Conservation (phyloP, 92 coral and sea anemone genomes). For the Plumapathes pennacea region DNA sequence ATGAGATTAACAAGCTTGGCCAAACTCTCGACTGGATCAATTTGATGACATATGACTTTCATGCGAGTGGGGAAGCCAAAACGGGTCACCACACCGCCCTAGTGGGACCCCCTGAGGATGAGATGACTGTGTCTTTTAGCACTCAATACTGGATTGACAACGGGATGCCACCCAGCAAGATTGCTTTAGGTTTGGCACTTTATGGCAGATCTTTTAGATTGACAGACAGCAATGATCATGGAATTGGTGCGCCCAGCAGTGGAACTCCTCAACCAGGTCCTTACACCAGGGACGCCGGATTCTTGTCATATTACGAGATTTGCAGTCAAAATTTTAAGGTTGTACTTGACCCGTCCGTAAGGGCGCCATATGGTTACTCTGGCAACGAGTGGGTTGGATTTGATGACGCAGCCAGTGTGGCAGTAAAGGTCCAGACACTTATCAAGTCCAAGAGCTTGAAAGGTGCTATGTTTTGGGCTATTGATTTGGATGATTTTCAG, state of each 20-base stretch:
- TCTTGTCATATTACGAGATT: conserved; percentile 70
- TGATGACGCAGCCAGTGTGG: conserved; percentile 64
- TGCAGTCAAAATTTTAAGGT: conserved; percentile 55
- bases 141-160: conserved; percentile 77
- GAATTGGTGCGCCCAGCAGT: conserved; percentile 64
- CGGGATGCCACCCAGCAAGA: conserved; percentile 67
- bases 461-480: conserved; percentile 86
- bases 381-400: conserved; percentile 76
- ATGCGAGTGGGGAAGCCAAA: conserved; percentile 65
- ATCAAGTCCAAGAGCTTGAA: conserved; percentile 55
- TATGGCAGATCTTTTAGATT: conserved; percentile 76
- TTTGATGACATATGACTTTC: conserved; percentile 90
- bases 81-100: conserved; percentile 91
- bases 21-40: conserved; percentile 81
- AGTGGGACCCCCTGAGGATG: conserved; percentile 59
- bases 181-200: conserved; percentile 73
- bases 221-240: conserved; percentile 22
- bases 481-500: conserved; percentile 74
- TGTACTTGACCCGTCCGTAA: conserved; percentile 35
- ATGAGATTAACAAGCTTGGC: conserved; percentile 69
- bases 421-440: conserved; percentile 53
- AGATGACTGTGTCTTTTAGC: conserved; percentile 59
- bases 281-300: conserved; percentile 68
- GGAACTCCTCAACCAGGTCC: conserved; percentile 50
- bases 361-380: conserved; percentile 81